Percentiles rank a stretch among this genome's conserved stretches.
Evolutionary conservation across 2,888 invertebrate species (phyloP).

Genomic region (Artemia sp.): DNA sequence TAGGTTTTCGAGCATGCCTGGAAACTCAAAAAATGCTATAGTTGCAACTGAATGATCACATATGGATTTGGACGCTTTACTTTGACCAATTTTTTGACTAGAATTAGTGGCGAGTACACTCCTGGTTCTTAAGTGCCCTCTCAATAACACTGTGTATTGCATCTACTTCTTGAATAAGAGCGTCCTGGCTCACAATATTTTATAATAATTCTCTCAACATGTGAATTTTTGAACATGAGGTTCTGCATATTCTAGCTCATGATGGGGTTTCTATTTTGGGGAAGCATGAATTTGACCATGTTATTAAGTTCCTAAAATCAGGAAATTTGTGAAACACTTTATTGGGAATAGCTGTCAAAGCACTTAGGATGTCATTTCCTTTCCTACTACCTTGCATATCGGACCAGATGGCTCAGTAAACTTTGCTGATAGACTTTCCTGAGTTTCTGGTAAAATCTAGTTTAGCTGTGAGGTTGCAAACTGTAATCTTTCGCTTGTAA

Average conservation of each 20-base stretch:
- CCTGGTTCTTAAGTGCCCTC: slow-evolving; percentile 8
- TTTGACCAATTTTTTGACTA: not conserved
- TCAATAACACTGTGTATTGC: slow-evolving; percentile 5
- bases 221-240: not conserved
- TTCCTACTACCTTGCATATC: not conserved
- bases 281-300: slow-evolving; percentile 10
- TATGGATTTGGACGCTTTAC: not conserved
- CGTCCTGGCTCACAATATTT: not conserved
- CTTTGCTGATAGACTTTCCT: not conserved
- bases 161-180: not conserved
- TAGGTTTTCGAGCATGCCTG: slow-evolving; percentile 1
- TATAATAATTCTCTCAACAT: not conserved
- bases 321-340: slow-evolving; percentile 5
- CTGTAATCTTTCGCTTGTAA: not conserved
- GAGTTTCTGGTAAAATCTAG: not conserved
- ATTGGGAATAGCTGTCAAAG: slow-evolving; percentile 4
- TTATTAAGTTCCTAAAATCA: not conserved
- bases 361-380: not conserved
- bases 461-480: slow-evolving; percentile 11
- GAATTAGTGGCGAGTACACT: not conserved
- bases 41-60: not conserved
- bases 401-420: not conserved
- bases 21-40: not conserved
- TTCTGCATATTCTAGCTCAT: not conserved
- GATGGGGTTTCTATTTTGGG: slow-evolving; percentile 11